Base-by-base conservation (phyloP, 2,888 invertebrate species). In the Pyrrhosoma nymphula region DNA sequence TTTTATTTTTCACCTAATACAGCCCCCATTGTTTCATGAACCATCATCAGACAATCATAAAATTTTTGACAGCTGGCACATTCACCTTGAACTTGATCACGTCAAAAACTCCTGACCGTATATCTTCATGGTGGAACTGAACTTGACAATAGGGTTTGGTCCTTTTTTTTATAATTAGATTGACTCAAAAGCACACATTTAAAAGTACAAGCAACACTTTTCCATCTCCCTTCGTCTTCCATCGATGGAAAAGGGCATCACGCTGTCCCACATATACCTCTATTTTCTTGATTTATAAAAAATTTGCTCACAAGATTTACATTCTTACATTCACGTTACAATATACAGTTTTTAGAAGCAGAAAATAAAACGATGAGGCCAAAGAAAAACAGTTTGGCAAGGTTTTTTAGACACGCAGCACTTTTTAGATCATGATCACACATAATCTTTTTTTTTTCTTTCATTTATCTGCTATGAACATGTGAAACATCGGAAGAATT, bases 131-230 rank as follows among this genome's bases (percentile, higher is more conserved):
- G 69, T 93, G 69, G 69, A 93, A 93, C 39, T 93, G 93, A 93
- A 75, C 60, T 75, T 93, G 16, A 93, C 63, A 69, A 69, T 35
- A 93, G 69, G 69, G 69, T 39, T 93, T 47, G 26, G 63, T 20
- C n/a, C 93, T n/a, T 69, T 93, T 39, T 69, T 69, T 47, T 93
- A 20, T 69, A 39, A 63, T 69, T 39, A 69, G 93, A 93, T 47
- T 93, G 93, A 93, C 93, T 93, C 69, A 26, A 69, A 93, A 93
- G 93, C 93, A 93, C 69, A 93, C 63, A 93, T n/a, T 60, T 75
- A 93, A 69, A 63, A 82, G 47, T 93, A 93, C 63, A 93, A 93
- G 69, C 69, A 75, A n/a, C 93, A 93, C 47, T 47, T 93, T 47
- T 93, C 69, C 93, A 93, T 69, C 47, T 39, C 75, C 16, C 35